Base-by-base conservation (phyloP, 2,888 invertebrate genomes). In the Aelia acuminata region DNA sequence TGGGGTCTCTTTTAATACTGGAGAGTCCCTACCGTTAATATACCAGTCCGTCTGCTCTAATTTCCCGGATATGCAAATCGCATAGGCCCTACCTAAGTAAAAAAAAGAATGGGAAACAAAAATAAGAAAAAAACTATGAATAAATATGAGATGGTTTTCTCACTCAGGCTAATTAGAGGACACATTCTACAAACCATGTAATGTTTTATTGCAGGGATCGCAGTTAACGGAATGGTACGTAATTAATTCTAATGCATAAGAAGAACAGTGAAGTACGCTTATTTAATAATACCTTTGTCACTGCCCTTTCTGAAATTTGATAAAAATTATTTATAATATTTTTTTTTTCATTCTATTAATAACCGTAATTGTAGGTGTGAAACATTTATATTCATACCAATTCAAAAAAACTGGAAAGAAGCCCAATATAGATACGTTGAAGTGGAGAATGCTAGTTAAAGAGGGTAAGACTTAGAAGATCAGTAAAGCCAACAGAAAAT, bases 1-100 rank as follows among this genome's bases (percentile, higher is more conserved):
- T 4, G 50, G 49, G 85, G 85, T 80, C 85, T 10, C 20, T 85
- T 85, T 85, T 85, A 85, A 85, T 85, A 85, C 48, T 20, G 85
- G 57, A 43, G 57, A 50, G 48, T 49, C 57, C 53, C 75, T 20
- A 1, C 53, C 57, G 50, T 85, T 85, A 85, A 85, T 85, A 53
- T 85, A 57, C 80, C 80, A 80, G 53, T 31, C 85, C 80, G 80
- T 53, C 85, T 85, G 31, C 57, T n/a, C 84, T 84, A 84, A 50
- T 53, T 49, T 85, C 53, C 85, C 85, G 85, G 85, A 85, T 85
- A 85, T 85, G 85, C 85, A 85, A 85, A 85, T 85, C 53, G 53
- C 39, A 26, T 85, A 53, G 50, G 53, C 50, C 49, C 48, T 84
- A 47, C 50, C 49, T 49, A 49, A 53, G 85, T 39, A 53, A 53